Evolutionary conservation across 2,797 vertebrate genomes (phyloP), one percentile per base, ranked within the genome.

Genomic region (Ctenopoma kingsleyae): DNA sequence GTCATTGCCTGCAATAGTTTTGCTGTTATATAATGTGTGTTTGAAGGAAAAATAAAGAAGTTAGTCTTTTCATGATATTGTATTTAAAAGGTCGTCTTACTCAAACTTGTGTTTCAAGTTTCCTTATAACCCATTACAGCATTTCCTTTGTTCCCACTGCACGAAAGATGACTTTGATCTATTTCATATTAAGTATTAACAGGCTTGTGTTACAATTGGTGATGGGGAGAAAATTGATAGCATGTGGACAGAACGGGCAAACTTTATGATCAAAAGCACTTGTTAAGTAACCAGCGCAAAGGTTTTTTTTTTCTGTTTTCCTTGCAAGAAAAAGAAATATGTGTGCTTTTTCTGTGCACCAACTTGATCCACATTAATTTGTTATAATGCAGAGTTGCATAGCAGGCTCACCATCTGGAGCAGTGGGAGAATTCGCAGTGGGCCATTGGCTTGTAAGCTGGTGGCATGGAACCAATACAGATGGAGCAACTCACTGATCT

Each of bases 131-230:
- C 89, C 90, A 88, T 95, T 94, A 93, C 89, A 92, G 86, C 87
- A 85, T 94, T 94, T 94, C 89, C 93, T 87, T 96, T 96, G 94
- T 97, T 96, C 95, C 93, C 75, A 56, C 90, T 82, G 90, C 87
- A 93, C 88, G 87, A 86, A 92, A 68, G 87, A 90, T 81, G 77
- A 93, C 96, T 98, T 98, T 98, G 96, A 98, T 97, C 94, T 93
- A 83, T 87, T 88, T 94, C 84, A 91, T 92, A 95, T 94, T 93
- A 96, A 96, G 95, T 95, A 96, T 97, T 97, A 96, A 96, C 96
- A 98, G 96, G 93, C 95, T 92, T 93, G 89, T 82, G 81, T 91
- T 92, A 85, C 88, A 87, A 88, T 93, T 88, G 87, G 91, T 87
- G 90, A 90, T 89, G 90, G 89, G 79, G 82, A 90, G 92, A 91